Percentiles rank a stretch among this genome's conserved stretches.
phyloP scores from a whole-genome alignment of 2,888 invertebrate genomes.

The Deilephila porcellus region DNA sequence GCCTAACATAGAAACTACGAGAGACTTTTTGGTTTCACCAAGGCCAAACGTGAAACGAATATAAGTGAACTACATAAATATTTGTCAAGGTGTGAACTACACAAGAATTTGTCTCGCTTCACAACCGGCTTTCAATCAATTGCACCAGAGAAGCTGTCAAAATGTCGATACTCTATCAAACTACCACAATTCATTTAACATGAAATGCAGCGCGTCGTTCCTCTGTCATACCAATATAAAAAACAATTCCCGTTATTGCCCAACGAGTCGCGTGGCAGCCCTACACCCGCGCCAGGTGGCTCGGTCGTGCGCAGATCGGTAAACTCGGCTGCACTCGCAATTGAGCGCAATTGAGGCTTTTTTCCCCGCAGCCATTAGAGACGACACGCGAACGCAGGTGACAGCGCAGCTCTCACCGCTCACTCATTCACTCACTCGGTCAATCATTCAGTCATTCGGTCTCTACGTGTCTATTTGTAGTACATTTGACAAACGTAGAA shows the following conservation, averaged over 20 bases:
- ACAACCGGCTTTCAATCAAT: too few species aligned
- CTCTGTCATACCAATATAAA: not conserved
- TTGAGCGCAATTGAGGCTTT: slow-evolving; percentile 76
- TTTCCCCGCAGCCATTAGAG: slow-evolving; percentile 74
- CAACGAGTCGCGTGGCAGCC: slow-evolving; percentile 41
- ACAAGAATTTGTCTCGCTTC: too few species aligned
- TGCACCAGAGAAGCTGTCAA: too few species aligned
- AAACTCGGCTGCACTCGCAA: slow-evolving; percentile 69
- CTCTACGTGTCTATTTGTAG: not conserved
- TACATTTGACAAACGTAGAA: not conserved
- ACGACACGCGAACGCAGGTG: slow-evolving; percentile 64
- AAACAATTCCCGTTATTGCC: slow-evolving; percentile 1
- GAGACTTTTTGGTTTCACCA: too few species aligned
- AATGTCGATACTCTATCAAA: too few species aligned
- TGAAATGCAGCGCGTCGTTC: too few species aligned
- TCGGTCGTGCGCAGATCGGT: slow-evolving; percentile 71
- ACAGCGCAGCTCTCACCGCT: slow-evolving; percentile 27
- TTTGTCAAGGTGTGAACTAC: too few species aligned
- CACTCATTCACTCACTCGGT: slow-evolving; percentile 14
- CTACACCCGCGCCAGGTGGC: slow-evolving; percentile 64
- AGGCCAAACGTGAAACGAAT: too few species aligned
- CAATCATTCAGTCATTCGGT: not conserved
- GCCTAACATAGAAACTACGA: too few species aligned
- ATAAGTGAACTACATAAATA: too few species aligned
- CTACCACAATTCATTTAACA: too few species aligned